These are phyloP conservation scores for Zosterops lateralis DNA, from an alignment of 2,113 vertebrate species.

Conservation along the genomic window DNA sequence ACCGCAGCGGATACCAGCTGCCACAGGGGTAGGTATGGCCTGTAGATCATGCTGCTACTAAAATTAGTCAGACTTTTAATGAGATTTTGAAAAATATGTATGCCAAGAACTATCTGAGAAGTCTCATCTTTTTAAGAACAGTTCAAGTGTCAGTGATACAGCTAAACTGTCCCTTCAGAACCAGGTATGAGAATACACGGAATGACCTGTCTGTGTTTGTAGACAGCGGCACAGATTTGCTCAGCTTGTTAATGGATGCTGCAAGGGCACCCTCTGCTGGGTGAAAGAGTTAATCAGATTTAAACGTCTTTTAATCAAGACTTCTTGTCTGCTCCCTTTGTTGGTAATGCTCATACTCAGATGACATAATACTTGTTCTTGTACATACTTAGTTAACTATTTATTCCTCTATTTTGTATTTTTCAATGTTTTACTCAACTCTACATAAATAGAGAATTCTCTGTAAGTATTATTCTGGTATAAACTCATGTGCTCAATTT, in stretches of 20 bases:
- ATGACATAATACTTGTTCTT: not conserved
- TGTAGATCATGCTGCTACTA: not conserved
- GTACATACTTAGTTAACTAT: not conserved
- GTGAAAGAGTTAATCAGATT: not conserved
- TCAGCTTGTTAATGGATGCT: not conserved
- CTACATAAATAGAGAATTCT: not conserved
- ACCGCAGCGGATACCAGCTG: not conserved
- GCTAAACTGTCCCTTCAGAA: not conserved
- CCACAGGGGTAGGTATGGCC: not conserved
- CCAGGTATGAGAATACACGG: accelerated
- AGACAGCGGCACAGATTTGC: accelerated
- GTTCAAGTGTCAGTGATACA: not conserved
- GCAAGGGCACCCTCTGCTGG: slow-evolving; percentile 57
- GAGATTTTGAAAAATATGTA: slow-evolving; percentile 61
- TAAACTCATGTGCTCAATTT: not conserved
- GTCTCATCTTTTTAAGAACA: not conserved
- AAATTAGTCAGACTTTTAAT: slow-evolving; percentile 31
- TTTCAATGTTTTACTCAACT: not conserved
- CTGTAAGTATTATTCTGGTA: not conserved
- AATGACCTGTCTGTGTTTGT: not conserved
- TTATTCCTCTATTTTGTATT: not conserved
- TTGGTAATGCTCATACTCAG: not conserved
- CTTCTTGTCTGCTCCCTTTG: not conserved
- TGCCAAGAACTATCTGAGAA: not conserved
- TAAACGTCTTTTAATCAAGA: not conserved